Base-by-base conservation (phyloP, 2,888 invertebrate genomes). In the Catocala sponsa region DNA sequence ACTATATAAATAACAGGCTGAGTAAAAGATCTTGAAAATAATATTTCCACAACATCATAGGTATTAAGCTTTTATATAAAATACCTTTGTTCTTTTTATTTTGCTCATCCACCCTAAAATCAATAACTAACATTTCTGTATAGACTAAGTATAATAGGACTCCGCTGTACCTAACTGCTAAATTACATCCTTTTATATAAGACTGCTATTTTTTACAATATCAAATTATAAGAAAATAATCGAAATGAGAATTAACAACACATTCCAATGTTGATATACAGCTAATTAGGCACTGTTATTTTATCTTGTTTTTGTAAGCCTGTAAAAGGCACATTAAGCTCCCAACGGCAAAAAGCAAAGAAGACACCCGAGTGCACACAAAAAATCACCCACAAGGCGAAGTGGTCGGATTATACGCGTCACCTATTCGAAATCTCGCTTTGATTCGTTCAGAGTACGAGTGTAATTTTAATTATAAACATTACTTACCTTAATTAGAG, bases 381-480 rank as follows among this genome's bases (percentile, higher is more conserved):
- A 84, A 85, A 87, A 88, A 81, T 73, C 69, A 77, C 79, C 80
- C 79, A 83, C 72, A 89, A 89, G 85, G 80, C 86, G 80, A 85
- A 93, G 91, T 86, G 86, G 87, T 65, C 78, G 74, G 65, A 78
- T 90, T 89, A 86, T 83, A 88, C 88, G 91, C 91, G 73, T 82
- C 88, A 81, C 81, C 82, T 79, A 79, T 73, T 83, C 80, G 76
- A 79, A 87, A 84, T 82, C 86, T 84, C 81, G 84, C 92, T 93
- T 94, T 94, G 92, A 93, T 78, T 82, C 80, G 74, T 80, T 78
- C 81, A 79, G 79, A 82, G 76, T 38, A 74, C 79, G 83, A 92
- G 92, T 90, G 91, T 92, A 92, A 91, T 94, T 92, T 92, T 93
- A 94, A 94, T 94, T 92, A 92, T 93, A 88, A 92, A 92, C 92